Conservation (phyloP, 2,113 vertebrate genomes). For the Lophius piscatorius region DNA sequence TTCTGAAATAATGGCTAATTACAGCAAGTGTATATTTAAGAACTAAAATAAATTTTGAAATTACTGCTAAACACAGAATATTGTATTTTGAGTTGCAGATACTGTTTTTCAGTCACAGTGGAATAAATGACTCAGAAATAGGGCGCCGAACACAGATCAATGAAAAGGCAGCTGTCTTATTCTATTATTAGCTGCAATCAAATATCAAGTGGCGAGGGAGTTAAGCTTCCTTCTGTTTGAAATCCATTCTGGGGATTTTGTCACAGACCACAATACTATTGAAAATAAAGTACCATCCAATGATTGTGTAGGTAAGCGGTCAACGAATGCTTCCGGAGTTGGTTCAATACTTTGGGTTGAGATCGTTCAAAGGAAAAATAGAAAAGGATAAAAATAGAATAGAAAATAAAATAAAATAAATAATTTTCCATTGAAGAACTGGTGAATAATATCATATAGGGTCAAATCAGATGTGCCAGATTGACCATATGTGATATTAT, state of each 20-base stretch:
- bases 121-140: constrained; percentile 49
- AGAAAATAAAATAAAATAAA: no score
- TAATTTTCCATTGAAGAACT: no score
- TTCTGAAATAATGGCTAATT: constrained; percentile 34
- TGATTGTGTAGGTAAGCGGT: not conserved
- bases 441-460: no score
- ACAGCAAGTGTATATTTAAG: constrained; percentile 23
- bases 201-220: constrained; percentile 64
- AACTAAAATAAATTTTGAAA: constrained; percentile 15
- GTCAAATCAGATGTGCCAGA: no score
- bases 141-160: constrained; percentile 68
- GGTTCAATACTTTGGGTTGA: not conserved
- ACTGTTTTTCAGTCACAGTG: constrained; percentile 5
- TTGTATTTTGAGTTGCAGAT: not conserved
- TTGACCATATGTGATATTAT: not conserved
- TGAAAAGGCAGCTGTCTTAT: constrained; percentile 68
- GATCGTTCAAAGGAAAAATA: not conserved
- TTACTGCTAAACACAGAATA: not conserved
- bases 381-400: not conserved
- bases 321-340: constrained; percentile 1
- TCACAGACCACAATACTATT: constrained; percentile 7
- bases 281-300: constrained; percentile 10
- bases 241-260: constrained; percentile 34
- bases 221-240: constrained; percentile 45
- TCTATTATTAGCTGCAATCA: constrained; percentile 75